Evolutionary conservation across 2,113 vertebrate genomes (phyloP).

Genomic region (Physeter macrocephalus): DNA sequence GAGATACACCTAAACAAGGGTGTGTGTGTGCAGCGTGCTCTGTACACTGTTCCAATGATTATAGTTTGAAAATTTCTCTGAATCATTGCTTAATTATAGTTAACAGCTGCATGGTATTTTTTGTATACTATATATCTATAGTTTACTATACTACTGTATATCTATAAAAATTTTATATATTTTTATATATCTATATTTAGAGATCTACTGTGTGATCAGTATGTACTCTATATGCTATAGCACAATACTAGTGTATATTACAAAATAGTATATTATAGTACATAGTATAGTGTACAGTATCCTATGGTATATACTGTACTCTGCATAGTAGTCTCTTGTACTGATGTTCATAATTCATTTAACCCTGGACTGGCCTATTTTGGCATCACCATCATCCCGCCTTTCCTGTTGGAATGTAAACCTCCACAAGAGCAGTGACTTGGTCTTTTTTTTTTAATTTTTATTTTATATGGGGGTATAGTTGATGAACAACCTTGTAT

Average conservation of each 20-base stretch:
- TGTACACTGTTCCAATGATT: background rate
- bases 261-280: background rate
- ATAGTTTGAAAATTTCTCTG: background rate
- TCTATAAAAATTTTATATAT: background rate
- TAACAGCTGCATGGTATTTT: background rate
- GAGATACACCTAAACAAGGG: background rate
- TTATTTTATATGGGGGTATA: background rate
- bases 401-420: background rate
- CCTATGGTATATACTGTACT: background rate
- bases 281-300: background rate
- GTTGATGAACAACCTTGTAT: background rate
- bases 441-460: no score
- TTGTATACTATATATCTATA: background rate
- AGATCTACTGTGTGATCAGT: background rate
- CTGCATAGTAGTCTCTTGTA: background rate
- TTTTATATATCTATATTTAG: background rate
- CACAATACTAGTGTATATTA: background rate
- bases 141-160: background rate
- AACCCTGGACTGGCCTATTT: background rate
- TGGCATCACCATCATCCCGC: background rate
- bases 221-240: background rate
- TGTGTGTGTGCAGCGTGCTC: accelerated
- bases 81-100: background rate
- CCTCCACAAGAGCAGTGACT: background rate
- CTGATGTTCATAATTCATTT: background rate